These are phyloP conservation scores for Phalloptychus januarius DNA, from an alignment of 2,797 vertebrate species.

Conservation along the genomic window DNA sequence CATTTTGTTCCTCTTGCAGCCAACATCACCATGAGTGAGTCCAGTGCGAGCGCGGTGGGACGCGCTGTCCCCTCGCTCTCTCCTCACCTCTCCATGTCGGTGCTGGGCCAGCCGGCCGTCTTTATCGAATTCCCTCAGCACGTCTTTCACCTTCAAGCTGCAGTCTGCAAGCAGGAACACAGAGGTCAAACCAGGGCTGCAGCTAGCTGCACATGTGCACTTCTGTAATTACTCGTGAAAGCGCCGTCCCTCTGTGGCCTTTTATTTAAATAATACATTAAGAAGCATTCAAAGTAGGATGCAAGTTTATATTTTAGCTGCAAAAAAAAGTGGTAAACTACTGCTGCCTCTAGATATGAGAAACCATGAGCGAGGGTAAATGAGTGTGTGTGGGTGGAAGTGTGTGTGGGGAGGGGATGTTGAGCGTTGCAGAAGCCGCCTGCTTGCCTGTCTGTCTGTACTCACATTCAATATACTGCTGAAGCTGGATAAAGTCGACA, in stretches of 20 bases:
- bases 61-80: conserved; percentile 17
- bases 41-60: conserved; percentile 37
- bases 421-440: conserved; percentile 63
- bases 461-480: conserved; percentile 96
- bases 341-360: conserved; percentile 56
- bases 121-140: conserved; percentile 87
- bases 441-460: conserved; percentile 61
- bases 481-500: conserved; percentile 91
- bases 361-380: conserved; percentile 54
- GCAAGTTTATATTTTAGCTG: conserved; percentile 11
- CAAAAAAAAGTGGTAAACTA: conserved; percentile 43
- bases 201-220: not conserved
- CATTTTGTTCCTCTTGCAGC: conserved; percentile 18
- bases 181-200: conserved; percentile 43
- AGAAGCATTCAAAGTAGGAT: not conserved
- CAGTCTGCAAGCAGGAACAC: conserved; percentile 82
- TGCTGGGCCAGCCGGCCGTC: conserved; percentile 83
- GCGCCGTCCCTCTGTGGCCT: not conserved
- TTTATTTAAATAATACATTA: conserved; percentile 9
- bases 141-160: conserved; percentile 90
- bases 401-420: conserved; percentile 46
- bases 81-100: conserved; percentile 88
- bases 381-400: conserved; percentile 57
- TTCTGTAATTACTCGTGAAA: conserved; percentile 3
- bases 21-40: conserved; percentile 23